Base-by-base conservation (phyloP, 2,888 invertebrate species). In the Phymatocera aterrima region DNA sequence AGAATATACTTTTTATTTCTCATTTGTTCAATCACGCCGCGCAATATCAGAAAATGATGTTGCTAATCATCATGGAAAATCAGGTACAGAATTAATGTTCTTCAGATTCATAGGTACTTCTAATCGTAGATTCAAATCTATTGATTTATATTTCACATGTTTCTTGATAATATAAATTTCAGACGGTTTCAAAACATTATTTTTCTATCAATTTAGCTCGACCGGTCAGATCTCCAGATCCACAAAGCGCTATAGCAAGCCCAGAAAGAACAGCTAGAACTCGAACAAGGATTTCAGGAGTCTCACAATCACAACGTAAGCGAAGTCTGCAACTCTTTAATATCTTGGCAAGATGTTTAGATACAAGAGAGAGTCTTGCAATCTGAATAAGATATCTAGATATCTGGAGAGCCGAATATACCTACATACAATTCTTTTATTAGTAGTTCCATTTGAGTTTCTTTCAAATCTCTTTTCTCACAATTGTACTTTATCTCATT, bases 271-370 rank as follows among this genome's bases (percentile, higher is more conserved):
- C 85, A 85, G 93, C 89, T 83, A 92, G 88, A 91, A 94, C 91
- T 85, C 94, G 93, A 83, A 95, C 89, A 88, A 93, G 92, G 83
- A 93, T 95, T 28, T 93, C 96, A 1, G 95, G 97, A 18, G 95
- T 97, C 12, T 97, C 97, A 1, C 97, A 97, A 88, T 98, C 98
- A 60, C 98, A 98, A 92, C 98, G 97, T 97, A 92, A 94, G 95
- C 93, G 8, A 34, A 34, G 34, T 51, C 31, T 31, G 10, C 1
- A 21, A 34, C 40, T 65, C 70, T 79, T 80, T 43, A 12, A 12
- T 10, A 12, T n/a, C n/a, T n/a, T n/a, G n/a, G n/a, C n/a, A n/a
- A n/a, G n/a, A n/a, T n/a, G 48, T 68, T 28, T 43, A 24, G 12
- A 68, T 74, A 28, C 4, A 18, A 18, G 75, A 28, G 65, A 24